Conservation (phyloP, 2,888 invertebrate genomes). For the Rotaria sp. region DNA sequence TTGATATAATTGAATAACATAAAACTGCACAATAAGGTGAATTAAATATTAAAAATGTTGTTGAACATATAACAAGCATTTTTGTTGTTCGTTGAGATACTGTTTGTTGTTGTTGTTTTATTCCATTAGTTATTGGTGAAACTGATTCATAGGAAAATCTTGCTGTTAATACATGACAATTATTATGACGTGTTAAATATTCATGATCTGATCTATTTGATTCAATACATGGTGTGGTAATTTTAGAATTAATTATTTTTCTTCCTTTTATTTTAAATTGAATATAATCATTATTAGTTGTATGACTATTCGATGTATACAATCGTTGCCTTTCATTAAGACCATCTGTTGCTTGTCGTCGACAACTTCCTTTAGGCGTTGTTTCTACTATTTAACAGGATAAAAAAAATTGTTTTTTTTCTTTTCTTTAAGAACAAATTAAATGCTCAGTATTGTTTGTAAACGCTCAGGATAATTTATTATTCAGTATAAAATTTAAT, state of each 20-base stretch:
- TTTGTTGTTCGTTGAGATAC: slow-evolving; percentile 21
- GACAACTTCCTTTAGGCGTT: not conserved
- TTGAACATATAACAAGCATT: slow-evolving; percentile 19
- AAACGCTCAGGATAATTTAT: too few relatives aligned
- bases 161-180: not conserved
- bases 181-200: not conserved
- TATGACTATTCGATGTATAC: not conserved
- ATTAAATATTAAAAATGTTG: slow-evolving; percentile 22
- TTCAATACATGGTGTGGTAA: not conserved
- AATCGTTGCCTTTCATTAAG: not conserved
- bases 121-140: not conserved
- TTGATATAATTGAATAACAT: slow-evolving; percentile 6
- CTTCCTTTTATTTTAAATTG: not conserved
- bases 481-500: too few relatives aligned
- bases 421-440: too few relatives aligned
- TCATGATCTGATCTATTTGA: not conserved
- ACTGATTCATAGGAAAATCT: not conserved
- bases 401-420: not conserved
- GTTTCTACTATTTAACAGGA: not conserved
- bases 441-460: too few relatives aligned
- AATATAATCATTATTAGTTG: not conserved
- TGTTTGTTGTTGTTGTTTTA: not conserved
- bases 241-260: not conserved
- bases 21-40: not conserved
- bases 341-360: not conserved